Evolutionary conservation across 2,888 invertebrate species (phyloP).

Genomic region (Malthinus flaveolus): DNA sequence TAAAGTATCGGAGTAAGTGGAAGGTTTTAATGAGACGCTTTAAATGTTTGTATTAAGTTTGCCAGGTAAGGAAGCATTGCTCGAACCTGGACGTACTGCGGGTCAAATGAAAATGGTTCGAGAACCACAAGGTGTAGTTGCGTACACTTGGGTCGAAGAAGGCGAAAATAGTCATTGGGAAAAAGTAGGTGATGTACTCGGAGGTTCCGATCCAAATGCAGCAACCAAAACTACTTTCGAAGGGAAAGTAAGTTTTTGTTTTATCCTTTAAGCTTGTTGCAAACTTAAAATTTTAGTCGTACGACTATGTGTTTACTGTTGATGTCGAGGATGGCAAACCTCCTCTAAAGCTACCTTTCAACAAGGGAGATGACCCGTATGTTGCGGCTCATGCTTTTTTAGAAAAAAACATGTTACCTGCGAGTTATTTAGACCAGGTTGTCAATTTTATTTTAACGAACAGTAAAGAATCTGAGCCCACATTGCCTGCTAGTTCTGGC

Average conservation of each 20-base stretch:
- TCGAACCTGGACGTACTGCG: slow-evolving; percentile 75
- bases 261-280: too few species aligned
- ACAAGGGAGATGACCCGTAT: slow-evolving; percentile 90
- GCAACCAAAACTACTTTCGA: slow-evolving; percentile 79
- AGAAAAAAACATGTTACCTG: slow-evolving; percentile 79
- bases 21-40: not conserved
- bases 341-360: slow-evolving; percentile 88
- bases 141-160: slow-evolving; percentile 78
- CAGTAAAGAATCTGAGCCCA: slow-evolving; percentile 57
- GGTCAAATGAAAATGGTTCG: slow-evolving; percentile 87
- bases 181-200: slow-evolving; percentile 88
- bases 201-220: slow-evolving; percentile 65
- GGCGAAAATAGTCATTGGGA: slow-evolving; percentile 67
- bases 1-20: slow-evolving; percentile 78
- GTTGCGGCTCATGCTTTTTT: slow-evolving; percentile 88
- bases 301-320: slow-evolving; percentile 95
- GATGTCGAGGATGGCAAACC: slow-evolving; percentile 91
- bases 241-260: slow-evolving; percentile 66
- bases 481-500: slow-evolving; percentile 48
- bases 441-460: slow-evolving; percentile 91
- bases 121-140: slow-evolving; percentile 72
- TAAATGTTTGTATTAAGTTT: slow-evolving; percentile 58
- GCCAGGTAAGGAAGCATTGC: slow-evolving; percentile 77
- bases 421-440: slow-evolving; percentile 86
- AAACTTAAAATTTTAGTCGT: slow-evolving; percentile 60